These are phyloP conservation scores for Papilio demoleus DNA, from an alignment of 2,888 invertebrate genomes.

Conservation along the genomic window DNA sequence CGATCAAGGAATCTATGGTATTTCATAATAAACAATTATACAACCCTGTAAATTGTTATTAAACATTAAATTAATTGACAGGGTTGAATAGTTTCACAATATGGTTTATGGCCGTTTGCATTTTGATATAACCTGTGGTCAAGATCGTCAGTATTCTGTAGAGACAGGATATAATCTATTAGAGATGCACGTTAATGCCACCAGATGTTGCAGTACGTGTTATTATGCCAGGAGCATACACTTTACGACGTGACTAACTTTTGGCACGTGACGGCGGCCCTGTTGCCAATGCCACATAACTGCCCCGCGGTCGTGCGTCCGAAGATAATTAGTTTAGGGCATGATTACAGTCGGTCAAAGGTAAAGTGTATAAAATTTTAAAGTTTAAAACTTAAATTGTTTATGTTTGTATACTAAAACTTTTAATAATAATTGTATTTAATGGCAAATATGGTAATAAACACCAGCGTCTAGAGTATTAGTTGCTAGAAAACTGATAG, in stretches of 20 bases:
- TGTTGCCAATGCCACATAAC: constrained; percentile 59
- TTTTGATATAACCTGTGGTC: neutral
- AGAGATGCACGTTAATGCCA: constrained; percentile 24
- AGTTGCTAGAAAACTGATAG: constrained; percentile 4
- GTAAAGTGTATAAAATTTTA: neutral
- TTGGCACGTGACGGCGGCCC: constrained; percentile 57
- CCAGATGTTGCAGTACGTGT: constrained; percentile 37
- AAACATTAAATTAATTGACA: no score
- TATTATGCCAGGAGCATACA: constrained; percentile 37
- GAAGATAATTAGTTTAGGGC: constrained; percentile 35
- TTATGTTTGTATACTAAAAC: neutral
- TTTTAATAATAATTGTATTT: no score
- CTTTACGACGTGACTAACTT: constrained; percentile 47
- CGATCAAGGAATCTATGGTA: no score
- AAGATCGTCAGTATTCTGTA: constrained; percentile 8
- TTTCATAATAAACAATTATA: no score
- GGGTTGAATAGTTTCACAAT: no score
- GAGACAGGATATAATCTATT: constrained; percentile 6
- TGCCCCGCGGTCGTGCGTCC: constrained; percentile 46
- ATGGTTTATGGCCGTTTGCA: no score
- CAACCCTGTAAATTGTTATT: no score
- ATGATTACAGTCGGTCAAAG: constrained; percentile 23
- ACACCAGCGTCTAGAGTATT: no score
- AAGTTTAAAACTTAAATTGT: neutral
- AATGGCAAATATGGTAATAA: no score